Evolutionary conservation across 2,888 invertebrate species (phyloP), one percentile per base, ranked within the genome.

Genomic region (Invenusta paracnida): DNA sequence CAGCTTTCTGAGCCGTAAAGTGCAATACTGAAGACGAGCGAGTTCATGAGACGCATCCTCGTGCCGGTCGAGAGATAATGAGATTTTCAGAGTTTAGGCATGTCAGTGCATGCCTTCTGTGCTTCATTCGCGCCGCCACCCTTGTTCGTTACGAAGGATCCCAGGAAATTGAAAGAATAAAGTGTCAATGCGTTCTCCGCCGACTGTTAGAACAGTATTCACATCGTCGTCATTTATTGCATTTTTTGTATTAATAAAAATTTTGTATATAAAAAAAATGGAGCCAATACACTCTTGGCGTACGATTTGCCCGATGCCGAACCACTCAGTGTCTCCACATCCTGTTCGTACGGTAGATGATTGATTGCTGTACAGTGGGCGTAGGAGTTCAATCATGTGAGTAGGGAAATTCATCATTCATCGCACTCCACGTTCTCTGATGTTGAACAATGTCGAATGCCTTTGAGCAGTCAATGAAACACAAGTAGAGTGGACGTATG

Each of bases 11-110:
- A 73, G 73, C 73, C 27, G 25, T 73, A 73, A 23, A 73, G 27
- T 23, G 73, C 73, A 73, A 73, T 73, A 23, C 73, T 73, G 73
- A 73, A 73, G 73, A 73, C 73, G 11, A 73, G 23, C 17, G 73
- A 73, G 73, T 73, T 73, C 27, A 73, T 73, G 73, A 73, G 73
- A 73, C 73, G 73, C 73, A 73, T 73, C 25, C 5, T 73, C 27
- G 27, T 73, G 73, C 73, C 17, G 48, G 17, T 48, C 48, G 5
- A 48, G 48, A 48, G 48, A 48, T 48, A 5, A 48, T 48, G 48
- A 5, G 48, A 48, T 48, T 48, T 48, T 17, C 48, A 48, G 48
- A 48, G 48, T 17, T 48, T 48, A 48, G 48, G 5, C 48, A 5
- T 48, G 5, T 48, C 48, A 48, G 48, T 11, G 48, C 48, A 48